Percentiles rank a stretch among this genome's conserved stretches.
Evolutionary conservation across 2,888 invertebrate species (phyloP).

Genomic region (Dynastes tityus): DNA sequence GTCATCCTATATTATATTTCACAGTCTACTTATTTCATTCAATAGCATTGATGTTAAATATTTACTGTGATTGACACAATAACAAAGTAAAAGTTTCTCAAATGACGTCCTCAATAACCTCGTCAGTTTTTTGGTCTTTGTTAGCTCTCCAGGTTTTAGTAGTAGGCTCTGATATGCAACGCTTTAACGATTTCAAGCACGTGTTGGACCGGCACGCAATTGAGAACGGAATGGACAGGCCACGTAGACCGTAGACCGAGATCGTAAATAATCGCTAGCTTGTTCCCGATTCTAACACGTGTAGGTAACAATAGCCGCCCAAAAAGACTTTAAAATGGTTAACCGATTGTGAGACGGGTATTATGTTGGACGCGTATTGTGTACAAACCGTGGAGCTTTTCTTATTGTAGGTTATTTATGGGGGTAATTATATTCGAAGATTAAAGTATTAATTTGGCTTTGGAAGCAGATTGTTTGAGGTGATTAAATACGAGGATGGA

Average conservation of each 20-base stretch:
- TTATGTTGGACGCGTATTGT: constrained; percentile 59
- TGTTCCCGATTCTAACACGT: constrained; percentile 56
- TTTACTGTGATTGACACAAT: constrained; percentile 37
- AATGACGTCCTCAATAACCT: constrained; percentile 11
- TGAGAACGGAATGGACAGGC: too few relatives aligned
- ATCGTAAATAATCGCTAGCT: background rate
- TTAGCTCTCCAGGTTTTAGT: too few relatives aligned
- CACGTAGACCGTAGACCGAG: too few relatives aligned
- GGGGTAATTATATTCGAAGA: too few relatives aligned
- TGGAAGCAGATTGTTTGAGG: too few relatives aligned
- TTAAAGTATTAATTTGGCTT: too few relatives aligned
- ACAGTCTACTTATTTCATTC: constrained; percentile 19
- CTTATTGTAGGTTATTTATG: too few relatives aligned
- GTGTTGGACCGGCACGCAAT: too few relatives aligned
- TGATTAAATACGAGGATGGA: too few relatives aligned
- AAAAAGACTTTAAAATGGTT: constrained; percentile 58
- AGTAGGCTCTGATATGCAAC: too few relatives aligned
- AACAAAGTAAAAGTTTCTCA: constrained; percentile 5
- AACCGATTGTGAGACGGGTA: constrained; percentile 57
- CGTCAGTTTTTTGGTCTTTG: too few relatives aligned
- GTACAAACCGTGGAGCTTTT: constrained; percentile 58
- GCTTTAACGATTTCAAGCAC: too few relatives aligned
- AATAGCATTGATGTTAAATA: constrained; percentile 39
- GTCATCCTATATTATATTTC: background rate
- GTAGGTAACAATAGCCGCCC: constrained; percentile 56